Evolutionary conservation across 2,113 vertebrate genomes (phyloP).

Genomic region (Ageneiosus marmoratus): DNA sequence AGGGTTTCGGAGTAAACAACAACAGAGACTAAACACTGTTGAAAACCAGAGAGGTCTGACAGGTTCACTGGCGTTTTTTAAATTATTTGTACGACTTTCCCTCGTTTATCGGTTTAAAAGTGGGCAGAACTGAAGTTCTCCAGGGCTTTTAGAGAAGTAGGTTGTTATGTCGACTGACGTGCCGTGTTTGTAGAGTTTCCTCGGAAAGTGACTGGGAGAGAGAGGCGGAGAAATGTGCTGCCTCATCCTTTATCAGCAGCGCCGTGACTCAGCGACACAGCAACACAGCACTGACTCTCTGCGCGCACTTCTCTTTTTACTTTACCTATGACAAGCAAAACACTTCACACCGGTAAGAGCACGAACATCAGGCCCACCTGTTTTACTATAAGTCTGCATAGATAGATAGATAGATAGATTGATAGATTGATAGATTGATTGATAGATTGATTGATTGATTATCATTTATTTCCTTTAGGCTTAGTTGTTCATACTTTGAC

Average conservation of each 20-base stretch:
- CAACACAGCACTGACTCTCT: not conserved
- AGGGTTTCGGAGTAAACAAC: not conserved
- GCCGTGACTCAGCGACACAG: constrained; percentile 72
- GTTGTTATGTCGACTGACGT: not conserved
- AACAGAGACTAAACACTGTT: no score
- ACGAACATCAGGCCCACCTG: not conserved
- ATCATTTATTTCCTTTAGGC: no score
- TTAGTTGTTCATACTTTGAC: not conserved
- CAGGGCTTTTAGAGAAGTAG: constrained; percentile 14
- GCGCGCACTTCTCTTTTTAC: not conserved
- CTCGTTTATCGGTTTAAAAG: not conserved
- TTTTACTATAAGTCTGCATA: no score
- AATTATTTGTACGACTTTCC: not conserved
- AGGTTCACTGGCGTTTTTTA: no score
- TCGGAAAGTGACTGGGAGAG: constrained; percentile 6
- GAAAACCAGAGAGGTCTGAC: no score
- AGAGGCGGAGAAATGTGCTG: constrained; percentile 68
- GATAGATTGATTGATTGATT: no score
- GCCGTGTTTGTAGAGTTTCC: not conserved
- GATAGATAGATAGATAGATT: no score
- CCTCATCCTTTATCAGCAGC: constrained; percentile 79
- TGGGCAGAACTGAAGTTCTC: not conserved
- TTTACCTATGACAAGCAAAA: not conserved
- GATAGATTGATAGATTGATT: no score
- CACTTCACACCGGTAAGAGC: constrained; percentile 9